These are phyloP conservation scores for Zaprionus capensis DNA, from an alignment of 1,140 invertebrate species.

Conservation along the genomic window DNA sequence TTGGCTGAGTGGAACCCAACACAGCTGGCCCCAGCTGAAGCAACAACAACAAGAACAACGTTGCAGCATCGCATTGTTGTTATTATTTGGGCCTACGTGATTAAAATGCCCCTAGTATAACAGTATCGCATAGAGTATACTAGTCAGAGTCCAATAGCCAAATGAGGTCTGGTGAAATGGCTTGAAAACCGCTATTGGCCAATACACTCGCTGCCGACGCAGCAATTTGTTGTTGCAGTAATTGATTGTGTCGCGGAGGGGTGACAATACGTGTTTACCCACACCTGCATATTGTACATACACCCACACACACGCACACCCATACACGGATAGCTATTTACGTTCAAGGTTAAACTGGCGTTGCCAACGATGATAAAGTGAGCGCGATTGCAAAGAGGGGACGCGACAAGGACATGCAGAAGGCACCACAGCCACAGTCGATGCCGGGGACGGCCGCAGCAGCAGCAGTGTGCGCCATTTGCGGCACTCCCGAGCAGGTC, in stretches of 20 bases:
- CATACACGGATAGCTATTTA: neutral
- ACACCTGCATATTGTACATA: constrained; percentile 15
- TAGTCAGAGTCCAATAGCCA: constrained; percentile 33
- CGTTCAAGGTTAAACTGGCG: constrained; percentile 61
- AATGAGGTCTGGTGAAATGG: constrained; percentile 53
- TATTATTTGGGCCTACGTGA: constrained; percentile 78
- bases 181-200: constrained; percentile 33
- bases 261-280: constrained; percentile 36
- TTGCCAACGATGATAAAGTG: constrained; percentile 46
- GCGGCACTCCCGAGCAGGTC: constrained; percentile 88
- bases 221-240: constrained; percentile 28
- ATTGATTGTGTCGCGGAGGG: constrained; percentile 28
- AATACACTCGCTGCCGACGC: constrained; percentile 6
- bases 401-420: constrained; percentile 71
- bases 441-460: constrained; percentile 34
- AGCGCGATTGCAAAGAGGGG: constrained; percentile 31
- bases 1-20: neutral
- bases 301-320: constrained; percentile 23
- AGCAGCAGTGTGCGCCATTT: constrained; percentile 86
- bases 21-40: constrained; percentile 35
- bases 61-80: constrained; percentile 50
- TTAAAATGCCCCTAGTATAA: constrained; percentile 62
- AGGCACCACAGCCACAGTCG: constrained; percentile 30
- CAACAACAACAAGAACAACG: constrained; percentile 46
- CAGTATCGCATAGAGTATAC: constrained; percentile 35